phyloP scores from a whole-genome alignment of 2,113 vertebrate genomes.

The Micronycteris hirsuta region DNA sequence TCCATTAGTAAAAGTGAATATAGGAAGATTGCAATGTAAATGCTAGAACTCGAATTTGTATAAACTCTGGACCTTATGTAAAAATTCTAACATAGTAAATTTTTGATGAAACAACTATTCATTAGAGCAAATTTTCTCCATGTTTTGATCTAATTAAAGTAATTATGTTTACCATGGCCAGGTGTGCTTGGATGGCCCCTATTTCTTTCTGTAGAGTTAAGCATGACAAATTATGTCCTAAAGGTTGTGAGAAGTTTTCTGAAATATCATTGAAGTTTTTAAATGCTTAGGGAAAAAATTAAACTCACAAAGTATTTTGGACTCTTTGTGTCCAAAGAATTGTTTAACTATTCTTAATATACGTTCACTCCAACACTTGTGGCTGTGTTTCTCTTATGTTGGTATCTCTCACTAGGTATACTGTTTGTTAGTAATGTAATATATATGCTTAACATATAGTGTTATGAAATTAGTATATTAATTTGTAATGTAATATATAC shows the following conservation, averaged over 20 bases:
- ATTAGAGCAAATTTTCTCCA: not conserved
- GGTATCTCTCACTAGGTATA: not conserved
- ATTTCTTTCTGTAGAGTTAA: not conserved
- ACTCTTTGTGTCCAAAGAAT: not conserved
- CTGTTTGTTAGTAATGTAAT: not conserved
- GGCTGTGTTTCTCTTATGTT: conserved; percentile 13
- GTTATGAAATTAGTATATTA: not conserved
- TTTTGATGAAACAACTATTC: conserved; percentile 17
- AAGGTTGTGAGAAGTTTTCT: not conserved
- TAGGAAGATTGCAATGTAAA: not conserved
- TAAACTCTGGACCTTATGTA: not conserved
- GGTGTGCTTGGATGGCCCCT: not conserved
- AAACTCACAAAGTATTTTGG: not conserved
- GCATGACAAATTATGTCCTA: not conserved
- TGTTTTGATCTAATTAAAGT: not conserved
- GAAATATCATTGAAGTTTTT: not conserved
- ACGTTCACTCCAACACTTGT: conserved; percentile 17
- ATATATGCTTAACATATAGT: not conserved
- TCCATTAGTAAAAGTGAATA: not conserved
- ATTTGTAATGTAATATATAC: not conserved
- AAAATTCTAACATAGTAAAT: not conserved
- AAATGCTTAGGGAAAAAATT: not conserved
- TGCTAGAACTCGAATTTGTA: not conserved
- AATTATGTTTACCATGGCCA: not conserved
- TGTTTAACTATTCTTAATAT: conserved; percentile 36